These are phyloP conservation scores for Calameuta idolon DNA, from an alignment of 2,888 invertebrate genomes.

Conservation along the genomic window DNA sequence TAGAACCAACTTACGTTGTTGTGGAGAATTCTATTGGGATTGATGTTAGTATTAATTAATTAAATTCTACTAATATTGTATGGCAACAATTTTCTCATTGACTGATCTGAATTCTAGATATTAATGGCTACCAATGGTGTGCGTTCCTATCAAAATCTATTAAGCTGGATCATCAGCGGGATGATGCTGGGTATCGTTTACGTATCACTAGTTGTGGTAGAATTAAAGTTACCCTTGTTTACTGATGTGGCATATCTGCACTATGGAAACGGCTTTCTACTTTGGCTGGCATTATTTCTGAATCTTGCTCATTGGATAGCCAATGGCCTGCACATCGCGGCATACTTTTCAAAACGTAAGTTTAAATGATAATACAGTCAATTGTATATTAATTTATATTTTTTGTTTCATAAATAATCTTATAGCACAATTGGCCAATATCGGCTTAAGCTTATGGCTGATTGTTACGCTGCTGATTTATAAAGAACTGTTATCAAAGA, in stretches of 20 bases:
- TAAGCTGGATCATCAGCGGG: constrained; percentile 60
- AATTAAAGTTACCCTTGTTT: constrained; percentile 54
- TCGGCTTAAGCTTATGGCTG: not conserved
- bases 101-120: constrained; percentile 40
- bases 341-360: constrained; percentile 62
- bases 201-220: constrained; percentile 49
- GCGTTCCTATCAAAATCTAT: constrained; percentile 51
- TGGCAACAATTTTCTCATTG: not conserved
- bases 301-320: constrained; percentile 54
- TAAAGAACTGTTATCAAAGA: not conserved
- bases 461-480: not conserved
- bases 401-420: not conserved
- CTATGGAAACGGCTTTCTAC: constrained; percentile 58
- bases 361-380: not conserved
- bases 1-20: constrained; percentile 55
- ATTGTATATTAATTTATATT: not conserved
- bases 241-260: constrained; percentile 51
- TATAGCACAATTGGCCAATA: not conserved
- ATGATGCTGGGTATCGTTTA: constrained; percentile 51
- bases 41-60: constrained; percentile 46
- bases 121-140: constrained; percentile 63
- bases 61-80: not conserved
- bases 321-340: constrained; percentile 59
- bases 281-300: constrained; percentile 54
- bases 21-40: constrained; percentile 62